phyloP scores from a whole-genome alignment of 2,113 vertebrate genomes.

The Octodon degus region DNA sequence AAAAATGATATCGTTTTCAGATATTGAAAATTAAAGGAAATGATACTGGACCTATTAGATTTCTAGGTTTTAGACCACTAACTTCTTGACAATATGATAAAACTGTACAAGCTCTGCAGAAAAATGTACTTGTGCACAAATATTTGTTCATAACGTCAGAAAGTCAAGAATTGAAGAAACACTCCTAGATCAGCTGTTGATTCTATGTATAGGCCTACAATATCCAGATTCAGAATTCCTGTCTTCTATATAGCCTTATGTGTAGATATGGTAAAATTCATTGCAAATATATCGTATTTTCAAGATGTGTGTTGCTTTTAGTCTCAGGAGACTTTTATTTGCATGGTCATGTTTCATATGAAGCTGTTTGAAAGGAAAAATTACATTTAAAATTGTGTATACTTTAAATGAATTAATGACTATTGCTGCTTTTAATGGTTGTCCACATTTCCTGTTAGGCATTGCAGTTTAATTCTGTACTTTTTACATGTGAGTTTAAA shows the following conservation, averaged over 20 bases:
- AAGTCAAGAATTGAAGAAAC: background rate
- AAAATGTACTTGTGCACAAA: background rate
- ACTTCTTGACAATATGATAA: background rate
- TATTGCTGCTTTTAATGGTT: background rate
- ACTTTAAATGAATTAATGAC: background rate
- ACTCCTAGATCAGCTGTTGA: background rate
- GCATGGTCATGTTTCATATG: background rate
- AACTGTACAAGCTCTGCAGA: background rate
- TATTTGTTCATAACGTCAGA: background rate
- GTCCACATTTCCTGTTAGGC: background rate
- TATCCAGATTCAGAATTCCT: background rate
- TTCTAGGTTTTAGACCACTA: background rate
- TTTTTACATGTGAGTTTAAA: conserved; percentile 9
- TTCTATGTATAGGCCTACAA: background rate
- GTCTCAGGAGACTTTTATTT: background rate
- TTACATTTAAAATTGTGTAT: background rate
- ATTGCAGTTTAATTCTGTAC: background rate
- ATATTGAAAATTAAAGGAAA: conserved; percentile 13
- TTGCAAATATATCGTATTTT: background rate
- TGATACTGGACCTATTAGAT: background rate
- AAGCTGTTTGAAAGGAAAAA: background rate
- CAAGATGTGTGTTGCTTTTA: conserved; percentile 24
- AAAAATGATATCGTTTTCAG: background rate
- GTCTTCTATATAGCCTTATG: background rate
- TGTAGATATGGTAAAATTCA: background rate